Evolutionary conservation across 2,113 vertebrate genomes (phyloP).

Genomic region (Falco punctatus): DNA sequence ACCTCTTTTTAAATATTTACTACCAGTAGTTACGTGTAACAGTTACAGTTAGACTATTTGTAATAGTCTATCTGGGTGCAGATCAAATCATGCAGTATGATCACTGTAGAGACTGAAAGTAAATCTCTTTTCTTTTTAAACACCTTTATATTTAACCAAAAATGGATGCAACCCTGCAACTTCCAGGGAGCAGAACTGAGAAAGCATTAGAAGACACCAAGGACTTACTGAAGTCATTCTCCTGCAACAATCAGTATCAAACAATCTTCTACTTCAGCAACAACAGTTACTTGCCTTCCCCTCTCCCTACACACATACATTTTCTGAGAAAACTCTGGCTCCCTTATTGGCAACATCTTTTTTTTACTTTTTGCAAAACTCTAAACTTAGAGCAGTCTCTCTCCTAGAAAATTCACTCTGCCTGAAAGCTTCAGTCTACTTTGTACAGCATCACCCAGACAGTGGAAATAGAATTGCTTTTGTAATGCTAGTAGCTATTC

Average conservation of each 20-base stretch:
- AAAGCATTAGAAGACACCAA: background rate
- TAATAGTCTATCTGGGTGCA: background rate
- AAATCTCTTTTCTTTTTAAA: background rate
- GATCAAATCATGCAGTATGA: background rate
- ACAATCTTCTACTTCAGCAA: background rate
- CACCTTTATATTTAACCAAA: background rate
- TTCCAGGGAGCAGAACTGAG: background rate
- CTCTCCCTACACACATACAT: background rate
- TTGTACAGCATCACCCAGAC: background rate
- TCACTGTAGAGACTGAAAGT: background rate
- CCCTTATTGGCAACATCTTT: background rate
- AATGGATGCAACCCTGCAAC: background rate
- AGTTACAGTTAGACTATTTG: background rate
- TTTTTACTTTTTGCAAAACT: background rate
- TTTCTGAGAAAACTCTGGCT: background rate
- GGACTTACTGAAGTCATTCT: background rate
- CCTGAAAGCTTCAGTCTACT: background rate
- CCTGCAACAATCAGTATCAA: accelerated
- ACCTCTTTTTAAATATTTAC: background rate
- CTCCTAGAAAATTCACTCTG: background rate
- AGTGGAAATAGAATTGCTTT: background rate
- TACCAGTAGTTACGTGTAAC: background rate
- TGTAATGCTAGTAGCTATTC: background rate
- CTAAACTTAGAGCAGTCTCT: background rate
- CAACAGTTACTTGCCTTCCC: background rate